Percentiles rank a stretch among this genome's conserved stretches.
These are phyloP conservation scores for Pedetes capensis DNA, from an alignment of 2,113 vertebrate species.

Conservation along the genomic window DNA sequence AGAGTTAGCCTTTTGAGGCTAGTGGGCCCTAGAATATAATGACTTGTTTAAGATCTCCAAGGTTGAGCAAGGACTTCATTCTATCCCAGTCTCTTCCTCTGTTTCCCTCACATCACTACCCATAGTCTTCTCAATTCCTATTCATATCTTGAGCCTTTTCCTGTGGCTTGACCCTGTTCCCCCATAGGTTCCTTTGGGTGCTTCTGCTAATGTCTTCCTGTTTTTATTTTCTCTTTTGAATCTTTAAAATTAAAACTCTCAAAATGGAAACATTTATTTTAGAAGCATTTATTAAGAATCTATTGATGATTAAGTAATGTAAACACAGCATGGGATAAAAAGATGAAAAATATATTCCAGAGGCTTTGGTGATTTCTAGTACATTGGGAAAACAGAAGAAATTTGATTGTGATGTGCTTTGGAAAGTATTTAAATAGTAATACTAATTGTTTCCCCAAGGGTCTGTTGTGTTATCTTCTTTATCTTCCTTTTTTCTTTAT, in stretches of 20 bases:
- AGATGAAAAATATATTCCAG: background rate
- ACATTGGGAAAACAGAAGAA: background rate
- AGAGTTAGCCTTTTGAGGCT: background rate
- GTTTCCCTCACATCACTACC: too few species aligned
- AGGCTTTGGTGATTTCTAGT: background rate
- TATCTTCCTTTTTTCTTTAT: background rate
- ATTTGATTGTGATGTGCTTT: background rate
- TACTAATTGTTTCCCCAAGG: background rate
- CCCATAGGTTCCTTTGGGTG: background rate
- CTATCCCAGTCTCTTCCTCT: too few species aligned
- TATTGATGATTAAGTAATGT: background rate
- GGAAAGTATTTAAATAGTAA: background rate
- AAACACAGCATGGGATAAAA: background rate
- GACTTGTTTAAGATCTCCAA: background rate
- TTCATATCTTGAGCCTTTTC: background rate
- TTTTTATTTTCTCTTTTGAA: background rate
- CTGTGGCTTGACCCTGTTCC: background rate
- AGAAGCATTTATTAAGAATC: background rate
- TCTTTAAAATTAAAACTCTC: background rate
- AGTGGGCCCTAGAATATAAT: background rate
- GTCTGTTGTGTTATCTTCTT: background rate
- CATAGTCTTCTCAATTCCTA: background rate
- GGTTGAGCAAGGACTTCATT: too few species aligned
- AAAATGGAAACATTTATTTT: background rate
- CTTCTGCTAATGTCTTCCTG: background rate